These are phyloP conservation scores for Zygaena filipendulae DNA, from an alignment of 2,888 invertebrate genomes.

Conservation along the genomic window DNA sequence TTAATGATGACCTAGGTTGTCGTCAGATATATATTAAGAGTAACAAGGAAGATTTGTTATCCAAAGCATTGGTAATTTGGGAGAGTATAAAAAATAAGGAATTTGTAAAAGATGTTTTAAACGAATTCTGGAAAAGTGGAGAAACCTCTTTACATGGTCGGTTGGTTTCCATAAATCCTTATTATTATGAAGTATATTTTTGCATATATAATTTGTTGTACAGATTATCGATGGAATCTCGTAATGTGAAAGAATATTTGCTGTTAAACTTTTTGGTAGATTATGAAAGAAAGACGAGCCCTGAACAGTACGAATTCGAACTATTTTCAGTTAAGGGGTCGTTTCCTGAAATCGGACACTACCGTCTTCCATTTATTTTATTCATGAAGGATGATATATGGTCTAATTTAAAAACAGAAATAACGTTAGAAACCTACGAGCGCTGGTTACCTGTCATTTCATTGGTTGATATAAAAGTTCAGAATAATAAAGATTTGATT, in stretches of 20 bases:
- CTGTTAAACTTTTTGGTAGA: slow-evolving; percentile 52
- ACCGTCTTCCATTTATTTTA: slow-evolving; percentile 56
- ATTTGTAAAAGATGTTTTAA: slow-evolving; percentile 44
- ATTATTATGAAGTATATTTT: slow-evolving; percentile 56
- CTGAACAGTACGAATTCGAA: slow-evolving; percentile 62
- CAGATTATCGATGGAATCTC: slow-evolving; percentile 28
- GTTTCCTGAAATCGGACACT: slow-evolving; percentile 61
- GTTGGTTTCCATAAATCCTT: slow-evolving; percentile 51
- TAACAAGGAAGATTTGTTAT: slow-evolving; percentile 29
- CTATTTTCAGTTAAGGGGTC: slow-evolving; percentile 57
- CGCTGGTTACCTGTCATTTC: slow-evolving; percentile 53
- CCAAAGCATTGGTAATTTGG: slow-evolving; percentile 45
- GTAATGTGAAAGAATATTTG: slow-evolving; percentile 47
- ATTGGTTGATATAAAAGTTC: slow-evolving; percentile 47
- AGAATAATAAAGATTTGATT: slow-evolving; percentile 61
- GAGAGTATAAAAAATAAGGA: slow-evolving; percentile 49
- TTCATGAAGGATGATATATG: slow-evolving; percentile 62
- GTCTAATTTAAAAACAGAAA: slow-evolving; percentile 61
- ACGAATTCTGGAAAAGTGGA: slow-evolving; percentile 59
- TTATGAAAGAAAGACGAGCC: slow-evolving; percentile 46
- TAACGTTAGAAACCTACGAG: slow-evolving; percentile 59
- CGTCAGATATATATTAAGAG: slow-evolving; percentile 34
- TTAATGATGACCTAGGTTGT: slow-evolving; percentile 35
- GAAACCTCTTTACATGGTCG: slow-evolving; percentile 55
- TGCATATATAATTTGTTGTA: slow-evolving; percentile 50